phyloP scores from a whole-genome alignment of 2,888 invertebrate species.

The Mantis religiosa region DNA sequence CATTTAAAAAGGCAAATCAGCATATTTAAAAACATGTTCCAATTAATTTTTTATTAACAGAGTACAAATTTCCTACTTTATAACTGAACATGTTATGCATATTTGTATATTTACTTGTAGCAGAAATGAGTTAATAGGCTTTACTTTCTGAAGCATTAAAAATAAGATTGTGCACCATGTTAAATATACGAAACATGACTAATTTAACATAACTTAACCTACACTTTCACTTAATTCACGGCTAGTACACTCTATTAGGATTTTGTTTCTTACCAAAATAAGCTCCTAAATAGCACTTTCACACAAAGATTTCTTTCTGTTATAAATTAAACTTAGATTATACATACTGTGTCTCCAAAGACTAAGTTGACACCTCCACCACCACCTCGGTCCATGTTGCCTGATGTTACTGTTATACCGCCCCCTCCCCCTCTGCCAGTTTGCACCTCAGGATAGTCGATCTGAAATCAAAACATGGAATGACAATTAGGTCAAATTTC shows the following conservation, averaged over 20 bases:
- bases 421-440: constrained; percentile 41
- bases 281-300: neutral
- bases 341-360: constrained; percentile 48
- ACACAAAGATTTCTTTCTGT: too few relatives aligned
- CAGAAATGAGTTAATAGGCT: too few relatives aligned
- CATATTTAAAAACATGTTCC: too few relatives aligned
- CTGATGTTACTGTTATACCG: constrained; percentile 39
- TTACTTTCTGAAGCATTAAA: too few relatives aligned
- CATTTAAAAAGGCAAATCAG: too few relatives aligned
- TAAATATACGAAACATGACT: neutral
- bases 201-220: neutral
- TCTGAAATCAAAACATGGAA: constrained; percentile 51
- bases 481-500: neutral
- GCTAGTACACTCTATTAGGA: neutral
- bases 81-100: too few relatives aligned
- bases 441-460: constrained; percentile 60
- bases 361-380: constrained; percentile 46
- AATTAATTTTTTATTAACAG: too few relatives aligned
- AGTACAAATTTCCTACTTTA: too few relatives aligned
- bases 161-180: too few relatives aligned
- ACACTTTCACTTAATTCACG: neutral
- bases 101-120: too few relatives aligned
- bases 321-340: too few relatives aligned
- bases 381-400: constrained; percentile 45
- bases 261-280: neutral